Conservation (phyloP, 2,797 vertebrate species). For the Liparis tanakae region DNA sequence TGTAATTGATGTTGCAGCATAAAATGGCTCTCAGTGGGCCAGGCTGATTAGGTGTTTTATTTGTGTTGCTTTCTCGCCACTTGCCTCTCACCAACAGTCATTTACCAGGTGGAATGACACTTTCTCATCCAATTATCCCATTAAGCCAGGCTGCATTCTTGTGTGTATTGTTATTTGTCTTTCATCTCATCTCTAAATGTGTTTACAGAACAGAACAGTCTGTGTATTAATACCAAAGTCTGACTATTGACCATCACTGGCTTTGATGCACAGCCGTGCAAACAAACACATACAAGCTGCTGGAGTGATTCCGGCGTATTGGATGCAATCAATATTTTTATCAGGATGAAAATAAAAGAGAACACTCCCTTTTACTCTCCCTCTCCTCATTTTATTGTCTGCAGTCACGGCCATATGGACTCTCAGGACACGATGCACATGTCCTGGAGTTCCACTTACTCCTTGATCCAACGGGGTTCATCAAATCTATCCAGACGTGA, state of each 20-base stretch:
- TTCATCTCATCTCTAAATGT: constrained; percentile 32
- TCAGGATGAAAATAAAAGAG: constrained; percentile 12
- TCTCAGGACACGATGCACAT: constrained; percentile 68
- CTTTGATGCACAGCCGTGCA: constrained; percentile 18
- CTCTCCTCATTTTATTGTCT: constrained; percentile 39
- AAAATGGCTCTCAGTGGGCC: constrained; percentile 74
- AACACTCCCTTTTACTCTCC: background rate
- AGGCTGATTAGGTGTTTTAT: constrained; percentile 70
- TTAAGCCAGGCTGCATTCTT: constrained; percentile 49
- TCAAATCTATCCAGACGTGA: constrained; percentile 64
- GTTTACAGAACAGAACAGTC: constrained; percentile 9
- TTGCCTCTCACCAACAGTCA: constrained; percentile 57
- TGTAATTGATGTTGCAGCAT: constrained; percentile 79
- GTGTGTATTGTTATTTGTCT: constrained; percentile 33
- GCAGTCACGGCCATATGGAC: constrained; percentile 30
- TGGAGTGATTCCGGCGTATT: constrained; percentile 18
- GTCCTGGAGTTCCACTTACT: constrained; percentile 59
- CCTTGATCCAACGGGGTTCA: constrained; percentile 61
- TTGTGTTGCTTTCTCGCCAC: constrained; percentile 50
- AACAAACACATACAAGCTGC: constrained; percentile 36
- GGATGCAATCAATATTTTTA: constrained; percentile 40
- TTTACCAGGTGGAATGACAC: constrained; percentile 69
- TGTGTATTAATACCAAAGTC: constrained; percentile 29
- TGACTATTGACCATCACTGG: constrained; percentile 32
- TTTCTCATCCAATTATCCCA: constrained; percentile 76